A percentile compares a stretch with the other conserved stretches of the same genome.
phyloP scores from a whole-genome alignment of 2,113 vertebrate genomes.

The Tretioscincus oriximinensis region DNA sequence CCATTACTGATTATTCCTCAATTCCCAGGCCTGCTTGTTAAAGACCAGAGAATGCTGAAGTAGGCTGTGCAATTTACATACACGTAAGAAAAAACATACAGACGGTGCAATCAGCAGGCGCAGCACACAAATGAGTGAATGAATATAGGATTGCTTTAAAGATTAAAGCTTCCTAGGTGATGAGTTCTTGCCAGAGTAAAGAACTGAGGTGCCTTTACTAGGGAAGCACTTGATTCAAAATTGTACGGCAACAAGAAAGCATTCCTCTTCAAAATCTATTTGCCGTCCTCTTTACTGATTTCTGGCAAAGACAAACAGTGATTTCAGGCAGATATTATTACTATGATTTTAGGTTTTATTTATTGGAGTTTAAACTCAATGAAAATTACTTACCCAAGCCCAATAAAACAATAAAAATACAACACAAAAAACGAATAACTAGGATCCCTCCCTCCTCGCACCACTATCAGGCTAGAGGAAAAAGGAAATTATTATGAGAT shows the following conservation, averaged over 20 bases:
- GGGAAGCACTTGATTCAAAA: neutral
- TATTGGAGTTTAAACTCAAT: too few species aligned
- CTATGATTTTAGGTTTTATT: too few species aligned
- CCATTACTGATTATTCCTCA: conserved; percentile 78
- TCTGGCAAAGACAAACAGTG: too few species aligned
- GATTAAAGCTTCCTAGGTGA: conserved; percentile 38
- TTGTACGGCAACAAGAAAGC: neutral
- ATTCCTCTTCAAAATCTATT: too few species aligned
- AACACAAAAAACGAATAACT: too few species aligned
- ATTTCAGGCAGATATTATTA: too few species aligned
- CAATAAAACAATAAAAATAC: too few species aligned
- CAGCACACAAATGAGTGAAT: conserved; percentile 44
- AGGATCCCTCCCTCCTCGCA: too few species aligned
- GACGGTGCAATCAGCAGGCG: conserved; percentile 64
- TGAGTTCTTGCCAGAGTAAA: conserved; percentile 9
- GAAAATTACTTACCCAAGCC: too few species aligned
- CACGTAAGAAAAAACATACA: conserved; percentile 57
- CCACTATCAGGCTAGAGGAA: too few species aligned
- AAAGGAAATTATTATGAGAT: too few species aligned
- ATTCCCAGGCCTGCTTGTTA: conserved; percentile 76
- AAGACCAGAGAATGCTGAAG: conserved; percentile 72
- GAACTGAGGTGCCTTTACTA: conserved; percentile 16
- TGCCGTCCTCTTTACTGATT: too few species aligned
- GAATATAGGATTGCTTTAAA: conserved; percentile 48
- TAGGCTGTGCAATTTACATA: conserved; percentile 68